Evolutionary conservation across 2,113 vertebrate species (phyloP).

Genomic region (Planiliza haematocheilus): DNA sequence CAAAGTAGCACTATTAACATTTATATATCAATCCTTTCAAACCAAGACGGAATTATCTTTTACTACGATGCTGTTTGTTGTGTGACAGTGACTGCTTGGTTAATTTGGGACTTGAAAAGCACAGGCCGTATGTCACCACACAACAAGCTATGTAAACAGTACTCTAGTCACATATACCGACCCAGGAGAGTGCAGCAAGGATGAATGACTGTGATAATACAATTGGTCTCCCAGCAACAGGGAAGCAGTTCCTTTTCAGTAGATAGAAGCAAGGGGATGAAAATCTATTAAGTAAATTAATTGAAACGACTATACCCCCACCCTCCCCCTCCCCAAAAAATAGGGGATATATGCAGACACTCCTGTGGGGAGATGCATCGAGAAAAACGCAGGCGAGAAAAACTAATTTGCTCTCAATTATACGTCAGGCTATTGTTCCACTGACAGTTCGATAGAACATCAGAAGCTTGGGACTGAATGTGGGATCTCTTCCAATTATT

Average conservation of each 20-base stretch:
- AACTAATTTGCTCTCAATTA: conserved; percentile 78
- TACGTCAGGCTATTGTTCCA: conserved; percentile 68
- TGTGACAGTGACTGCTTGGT: conserved; percentile 52
- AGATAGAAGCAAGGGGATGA: conserved; percentile 67
- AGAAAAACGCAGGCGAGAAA: conserved; percentile 59
- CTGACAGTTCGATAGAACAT: conserved; percentile 42
- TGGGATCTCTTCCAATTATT: conserved; percentile 46
- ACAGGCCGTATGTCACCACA: conserved; percentile 65
- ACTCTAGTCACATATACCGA: conserved; percentile 62
- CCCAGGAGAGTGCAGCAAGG: conserved; percentile 65
- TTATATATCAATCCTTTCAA: not conserved
- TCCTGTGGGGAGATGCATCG: conserved; percentile 59
- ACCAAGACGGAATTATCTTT: conserved; percentile 1
- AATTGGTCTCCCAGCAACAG: conserved; percentile 66
- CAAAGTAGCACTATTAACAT: not conserved
- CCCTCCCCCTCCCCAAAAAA: conserved; percentile 40
- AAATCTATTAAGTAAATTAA: conserved; percentile 79
- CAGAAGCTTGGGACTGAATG: conserved; percentile 43
- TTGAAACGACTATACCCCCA: conserved; percentile 78
- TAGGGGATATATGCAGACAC: conserved; percentile 46
- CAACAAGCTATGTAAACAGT: conserved; percentile 55
- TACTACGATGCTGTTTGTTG: conserved; percentile 22
- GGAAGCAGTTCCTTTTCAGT: conserved; percentile 64
- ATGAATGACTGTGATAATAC: conserved; percentile 73
- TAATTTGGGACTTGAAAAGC: conserved; percentile 71